Base-by-base conservation (phyloP, 2,888 invertebrate genomes). In the Chironomus riparius region DNA sequence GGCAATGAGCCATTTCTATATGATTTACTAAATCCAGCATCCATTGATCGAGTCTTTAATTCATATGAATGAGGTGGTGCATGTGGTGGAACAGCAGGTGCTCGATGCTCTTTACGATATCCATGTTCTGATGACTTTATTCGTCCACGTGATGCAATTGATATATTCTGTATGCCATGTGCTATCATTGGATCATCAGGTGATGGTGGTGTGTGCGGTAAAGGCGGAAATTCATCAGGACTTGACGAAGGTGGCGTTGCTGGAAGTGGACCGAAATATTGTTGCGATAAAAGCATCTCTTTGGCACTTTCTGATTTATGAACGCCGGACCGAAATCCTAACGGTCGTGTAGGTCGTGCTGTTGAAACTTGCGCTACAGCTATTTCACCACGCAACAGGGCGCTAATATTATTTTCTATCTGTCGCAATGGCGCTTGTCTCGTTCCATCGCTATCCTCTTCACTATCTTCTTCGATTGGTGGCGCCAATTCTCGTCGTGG, bases 31-130 rank as follows among this genome's bases (percentile, higher is more conserved):
- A 91, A 92, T 78, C 91, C 91, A 3, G 91, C 91, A 82, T 94
- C 93, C 90, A 94, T 93, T 6, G 93, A 93, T 80, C 93, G 88
- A 78, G 93, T 93, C 83, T 93, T 93, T 78, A 94, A 87, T 78
- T 92, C 92, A 81, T 89, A 90, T 7, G 65, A 65, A 6, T 85
- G 83, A 48, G 88, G 87, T 70, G 88, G 86, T 15, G 81, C 82
- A 81, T 92, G 92, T 77, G 91, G 92, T 61, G 92, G 92, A 15
- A 68, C 38, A 79, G 92, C 90, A 77, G 88, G 88, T 22, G 91
- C 90, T 71, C 91, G 90, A 82, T 88, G 78, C 10, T 78, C 78
- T 12, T 71, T 61, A 68, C 62, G 56, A 69, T 77, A 77, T 62
- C 77, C 77, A 28, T 77, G 70, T 21, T 78, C 78, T 24, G 48